A percentile compares a stretch with the other conserved stretches of the same genome.
Evolutionary conservation across 2,113 vertebrate genomes (phyloP).

Genomic region (Sarotherodon lohbergeri): DNA sequence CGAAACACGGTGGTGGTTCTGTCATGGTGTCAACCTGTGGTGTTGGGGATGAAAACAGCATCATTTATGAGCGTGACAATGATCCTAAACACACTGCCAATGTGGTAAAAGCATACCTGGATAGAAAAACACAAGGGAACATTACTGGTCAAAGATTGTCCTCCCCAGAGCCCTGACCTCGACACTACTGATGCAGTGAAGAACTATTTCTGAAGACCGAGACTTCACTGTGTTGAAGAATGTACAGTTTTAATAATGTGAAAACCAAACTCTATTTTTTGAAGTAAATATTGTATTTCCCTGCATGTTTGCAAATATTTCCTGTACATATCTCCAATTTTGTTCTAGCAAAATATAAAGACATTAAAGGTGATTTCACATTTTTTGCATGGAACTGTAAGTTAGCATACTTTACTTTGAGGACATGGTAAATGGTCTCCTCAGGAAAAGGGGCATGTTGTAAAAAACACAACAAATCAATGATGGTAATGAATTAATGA

Average conservation of each 20-base stretch:
- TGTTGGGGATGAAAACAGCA: neutral
- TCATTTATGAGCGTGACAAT: neutral
- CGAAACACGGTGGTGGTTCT: neutral
- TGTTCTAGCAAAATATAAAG: neutral
- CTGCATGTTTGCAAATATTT: neutral
- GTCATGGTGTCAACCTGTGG: neutral
- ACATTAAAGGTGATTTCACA: neutral
- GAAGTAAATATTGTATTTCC: neutral
- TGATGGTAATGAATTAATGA: neutral
- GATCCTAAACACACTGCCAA: neutral
- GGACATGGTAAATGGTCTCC: neutral
- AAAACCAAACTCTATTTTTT: neutral
- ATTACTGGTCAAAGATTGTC: neutral
- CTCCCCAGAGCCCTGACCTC: neutral
- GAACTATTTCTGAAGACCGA: rapidly evolving
- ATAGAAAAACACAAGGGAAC: rapidly evolving
- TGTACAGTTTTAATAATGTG: too few relatives aligned
- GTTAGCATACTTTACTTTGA: neutral
- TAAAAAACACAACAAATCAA: neutral
- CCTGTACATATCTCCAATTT: neutral
- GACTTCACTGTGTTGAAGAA: neutral
- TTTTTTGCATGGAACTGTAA: neutral
- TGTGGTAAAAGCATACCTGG: neutral
- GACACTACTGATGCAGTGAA: neutral
- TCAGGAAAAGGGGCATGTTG: neutral